Percentiles rank a stretch among this genome's conserved stretches.
Conservation (phyloP, 2,113 vertebrate species). For the Cephalopholis sonnerati region DNA sequence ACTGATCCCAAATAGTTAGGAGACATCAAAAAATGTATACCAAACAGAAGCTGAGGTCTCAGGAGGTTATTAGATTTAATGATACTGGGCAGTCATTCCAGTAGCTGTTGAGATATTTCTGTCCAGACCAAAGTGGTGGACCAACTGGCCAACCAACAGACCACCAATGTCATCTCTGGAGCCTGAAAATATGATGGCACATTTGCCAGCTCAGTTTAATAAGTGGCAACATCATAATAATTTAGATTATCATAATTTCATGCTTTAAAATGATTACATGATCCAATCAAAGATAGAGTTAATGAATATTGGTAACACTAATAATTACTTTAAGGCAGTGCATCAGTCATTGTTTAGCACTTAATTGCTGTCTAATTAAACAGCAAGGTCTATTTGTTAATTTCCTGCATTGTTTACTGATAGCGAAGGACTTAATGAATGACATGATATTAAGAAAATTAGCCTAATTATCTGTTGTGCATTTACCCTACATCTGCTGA, state of each 20-base stretch:
- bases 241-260: neutral
- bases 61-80: neutral
- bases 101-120: neutral
- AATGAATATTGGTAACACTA: conserved; percentile 18
- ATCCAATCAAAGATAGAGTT: conserved; percentile 21
- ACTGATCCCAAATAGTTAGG: too few species aligned
- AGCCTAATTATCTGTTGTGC: conserved; percentile 14
- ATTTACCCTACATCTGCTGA: neutral
- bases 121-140: neutral
- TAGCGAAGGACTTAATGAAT: conserved; percentile 18
- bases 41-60: too few species aligned
- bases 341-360: conserved; percentile 38
- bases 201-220: conserved; percentile 3
- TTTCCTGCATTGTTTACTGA: conserved; percentile 28
- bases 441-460: neutral
- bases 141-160: neutral
- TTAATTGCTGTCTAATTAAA: conserved; percentile 38
- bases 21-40: too few species aligned
- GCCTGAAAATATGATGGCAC: neutral
- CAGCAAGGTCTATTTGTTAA: neutral
- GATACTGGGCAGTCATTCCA: neutral
- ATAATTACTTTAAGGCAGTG: conserved; percentile 24
- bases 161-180: too few species aligned
- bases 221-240: neutral
- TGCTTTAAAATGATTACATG: conserved; percentile 7